Evolutionary conservation across 2,888 invertebrate genomes (phyloP).

Genomic region (Lypha dubia): DNA sequence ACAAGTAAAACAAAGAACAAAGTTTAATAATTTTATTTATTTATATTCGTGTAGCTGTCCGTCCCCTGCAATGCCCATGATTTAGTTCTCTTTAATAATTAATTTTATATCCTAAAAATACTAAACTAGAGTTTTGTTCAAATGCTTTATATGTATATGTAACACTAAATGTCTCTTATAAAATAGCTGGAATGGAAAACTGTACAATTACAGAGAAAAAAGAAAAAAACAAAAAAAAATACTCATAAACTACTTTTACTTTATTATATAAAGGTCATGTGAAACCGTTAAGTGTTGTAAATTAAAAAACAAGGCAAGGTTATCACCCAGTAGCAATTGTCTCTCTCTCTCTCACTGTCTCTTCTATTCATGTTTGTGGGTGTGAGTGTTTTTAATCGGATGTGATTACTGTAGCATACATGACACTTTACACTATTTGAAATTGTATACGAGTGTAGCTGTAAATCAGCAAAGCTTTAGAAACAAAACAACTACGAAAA

Average conservation of each 20-base stretch:
- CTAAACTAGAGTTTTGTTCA: background rate
- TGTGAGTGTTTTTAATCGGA: slow-evolving; percentile 6
- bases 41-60: background rate
- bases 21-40: background rate
- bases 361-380: background rate
- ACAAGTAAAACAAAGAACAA: no score
- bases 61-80: background rate
- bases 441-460: slow-evolving; percentile 21
- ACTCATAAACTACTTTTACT: slow-evolving; percentile 58
- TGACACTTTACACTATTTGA: slow-evolving; percentile 47
- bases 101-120: background rate
- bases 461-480: slow-evolving; percentile 48
- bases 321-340: slow-evolving; percentile 60
- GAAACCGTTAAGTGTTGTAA: slow-evolving; percentile 67
- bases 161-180: slow-evolving; percentile 1
- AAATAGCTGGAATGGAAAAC: slow-evolving; percentile 2
- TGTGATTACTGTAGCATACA: slow-evolving; percentile 59
- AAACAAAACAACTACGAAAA: slow-evolving; percentile 4
- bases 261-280: slow-evolving; percentile 67
- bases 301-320: slow-evolving; percentile 64
- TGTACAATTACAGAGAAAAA: no score
- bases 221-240: no score
- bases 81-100: slow-evolving; percentile 15
- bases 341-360: slow-evolving; percentile 24
- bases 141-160: background rate